These are phyloP conservation scores for Meiosimyza decipiens DNA, from an alignment of 2,888 invertebrate species.

Conservation along the genomic window DNA sequence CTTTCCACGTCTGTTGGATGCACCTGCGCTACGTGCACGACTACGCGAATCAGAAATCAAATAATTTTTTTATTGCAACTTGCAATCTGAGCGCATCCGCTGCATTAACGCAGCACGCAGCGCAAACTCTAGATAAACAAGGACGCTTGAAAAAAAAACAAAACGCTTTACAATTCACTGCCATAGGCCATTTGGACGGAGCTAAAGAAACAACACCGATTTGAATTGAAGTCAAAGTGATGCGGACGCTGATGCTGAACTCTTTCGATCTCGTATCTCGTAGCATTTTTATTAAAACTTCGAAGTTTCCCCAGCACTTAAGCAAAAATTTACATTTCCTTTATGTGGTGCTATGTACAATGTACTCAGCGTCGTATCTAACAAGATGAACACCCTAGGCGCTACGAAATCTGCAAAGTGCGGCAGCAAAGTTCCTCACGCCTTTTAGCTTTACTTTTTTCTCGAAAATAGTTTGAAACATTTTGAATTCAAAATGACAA, in stretches of 20 bases:
- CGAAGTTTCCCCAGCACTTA: background rate
- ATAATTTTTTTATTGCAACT: slow-evolving; percentile 25
- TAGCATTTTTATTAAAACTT: slow-evolving; percentile 35
- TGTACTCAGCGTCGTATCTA: background rate
- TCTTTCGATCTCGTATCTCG: slow-evolving; percentile 13
- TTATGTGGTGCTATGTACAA: slow-evolving; percentile 12
- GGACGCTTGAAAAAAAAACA: slow-evolving; percentile 22
- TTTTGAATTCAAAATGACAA: no score
- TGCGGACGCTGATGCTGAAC: background rate
- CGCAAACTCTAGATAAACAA: slow-evolving; percentile 11
- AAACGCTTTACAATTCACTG: slow-evolving; percentile 18
- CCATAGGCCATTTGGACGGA: slow-evolving; percentile 3
- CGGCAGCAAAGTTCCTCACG: no score
- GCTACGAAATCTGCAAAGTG: no score
- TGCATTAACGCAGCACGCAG: slow-evolving; percentile 10
- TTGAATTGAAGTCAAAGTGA: slow-evolving; percentile 7
- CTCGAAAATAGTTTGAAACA: no score
- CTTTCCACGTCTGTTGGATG: background rate
- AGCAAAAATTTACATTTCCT: slow-evolving; percentile 34
- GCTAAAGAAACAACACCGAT: background rate
- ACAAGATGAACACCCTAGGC: no score
- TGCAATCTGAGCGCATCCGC: slow-evolving; percentile 29
- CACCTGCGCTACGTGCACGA: no score
- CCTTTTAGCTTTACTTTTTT: no score
- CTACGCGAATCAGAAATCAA: background rate